phyloP scores from a whole-genome alignment of 2,888 invertebrate species.

The Drosophila differens region DNA sequence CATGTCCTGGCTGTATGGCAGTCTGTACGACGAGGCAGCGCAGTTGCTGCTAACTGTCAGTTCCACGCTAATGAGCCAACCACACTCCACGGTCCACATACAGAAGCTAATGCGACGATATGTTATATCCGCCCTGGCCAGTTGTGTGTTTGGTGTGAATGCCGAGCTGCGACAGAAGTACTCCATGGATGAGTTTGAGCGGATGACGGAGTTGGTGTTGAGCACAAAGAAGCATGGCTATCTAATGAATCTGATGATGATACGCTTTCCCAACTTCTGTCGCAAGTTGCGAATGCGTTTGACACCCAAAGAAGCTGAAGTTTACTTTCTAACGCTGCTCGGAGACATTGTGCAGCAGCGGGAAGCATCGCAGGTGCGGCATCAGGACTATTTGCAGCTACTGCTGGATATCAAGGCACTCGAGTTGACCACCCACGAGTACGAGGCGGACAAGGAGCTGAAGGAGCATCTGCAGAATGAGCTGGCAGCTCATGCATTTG shows the following conservation, averaged over 20 bases:
- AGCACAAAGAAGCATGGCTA: slow-evolving; percentile 71
- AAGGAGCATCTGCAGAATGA: slow-evolving; percentile 78
- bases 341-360: slow-evolving; percentile 70
- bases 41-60: slow-evolving; percentile 60
- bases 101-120: slow-evolving; percentile 77
- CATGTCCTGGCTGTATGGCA: slow-evolving; percentile 79
- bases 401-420: slow-evolving; percentile 86
- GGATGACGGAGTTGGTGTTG: slow-evolving; percentile 78
- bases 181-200: slow-evolving; percentile 73
- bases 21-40: slow-evolving; percentile 66
- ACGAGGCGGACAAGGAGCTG: slow-evolving; percentile 80
- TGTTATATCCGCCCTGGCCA: slow-evolving; percentile 74
- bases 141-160: slow-evolving; percentile 75
- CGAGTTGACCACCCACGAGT: slow-evolving; percentile 77
- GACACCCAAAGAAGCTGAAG: slow-evolving; percentile 69
- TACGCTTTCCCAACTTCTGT: slow-evolving; percentile 75
- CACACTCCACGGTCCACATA: slow-evolving; percentile 72
- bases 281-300: slow-evolving; percentile 68
- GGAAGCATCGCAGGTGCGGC: slow-evolving; percentile 54
- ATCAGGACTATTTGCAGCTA: slow-evolving; percentile 87
- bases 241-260: slow-evolving; percentile 68
- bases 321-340: slow-evolving; percentile 71
- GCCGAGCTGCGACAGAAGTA: slow-evolving; percentile 63
- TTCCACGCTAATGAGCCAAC: slow-evolving; percentile 65
- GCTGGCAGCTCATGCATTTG: slow-evolving; percentile 83